These are phyloP conservation scores for Calliopsis andreniformis DNA, from an alignment of 1,140 invertebrate species.

Conservation along the genomic window DNA sequence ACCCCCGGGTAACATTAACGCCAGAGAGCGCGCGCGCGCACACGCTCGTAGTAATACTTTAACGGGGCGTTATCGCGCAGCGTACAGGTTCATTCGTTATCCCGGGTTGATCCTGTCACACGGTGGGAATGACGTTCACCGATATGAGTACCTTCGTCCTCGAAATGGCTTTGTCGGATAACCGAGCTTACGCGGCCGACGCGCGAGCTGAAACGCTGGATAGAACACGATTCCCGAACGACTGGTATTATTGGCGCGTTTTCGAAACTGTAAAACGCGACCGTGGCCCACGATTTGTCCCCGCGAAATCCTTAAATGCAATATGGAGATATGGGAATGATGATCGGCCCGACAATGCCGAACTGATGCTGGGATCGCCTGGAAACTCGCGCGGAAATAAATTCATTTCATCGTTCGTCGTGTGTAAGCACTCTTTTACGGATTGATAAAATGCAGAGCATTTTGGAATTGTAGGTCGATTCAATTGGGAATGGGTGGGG, in stretches of 20 bases:
- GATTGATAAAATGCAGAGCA: too few relatives aligned
- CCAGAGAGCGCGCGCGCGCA: too few relatives aligned
- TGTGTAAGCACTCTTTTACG: neutral
- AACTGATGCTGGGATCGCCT: too few relatives aligned
- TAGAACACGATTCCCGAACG: slow-evolving; percentile 32
- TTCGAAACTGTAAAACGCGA: slow-evolving; percentile 44
- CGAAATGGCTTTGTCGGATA: slow-evolving; percentile 46
- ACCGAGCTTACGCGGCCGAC: slow-evolving; percentile 27
- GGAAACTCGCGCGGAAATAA: too few relatives aligned
- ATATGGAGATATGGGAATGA: slow-evolving; percentile 41
- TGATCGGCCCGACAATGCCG: neutral
- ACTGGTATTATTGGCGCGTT: slow-evolving; percentile 37
- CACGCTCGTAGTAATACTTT: slow-evolving; percentile 55
- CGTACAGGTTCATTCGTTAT: slow-evolving; percentile 59
- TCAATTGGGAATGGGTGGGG: neutral
- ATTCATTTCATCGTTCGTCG: neutral
- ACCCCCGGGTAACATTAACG: slow-evolving; percentile 24
- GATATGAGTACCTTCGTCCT: slow-evolving; percentile 52
- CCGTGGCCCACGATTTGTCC: slow-evolving; percentile 26
- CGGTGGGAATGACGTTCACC: slow-evolving; percentile 43
- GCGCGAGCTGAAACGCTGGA: slow-evolving; percentile 7
- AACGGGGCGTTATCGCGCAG: slow-evolving; percentile 56
- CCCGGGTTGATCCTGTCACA: slow-evolving; percentile 42
- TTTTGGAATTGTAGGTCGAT: too few relatives aligned
- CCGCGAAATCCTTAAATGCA: slow-evolving; percentile 41